Evolutionary conservation across 2,797 vertebrate genomes (phyloP).

Genomic region (Loris lydekkerianus): DNA sequence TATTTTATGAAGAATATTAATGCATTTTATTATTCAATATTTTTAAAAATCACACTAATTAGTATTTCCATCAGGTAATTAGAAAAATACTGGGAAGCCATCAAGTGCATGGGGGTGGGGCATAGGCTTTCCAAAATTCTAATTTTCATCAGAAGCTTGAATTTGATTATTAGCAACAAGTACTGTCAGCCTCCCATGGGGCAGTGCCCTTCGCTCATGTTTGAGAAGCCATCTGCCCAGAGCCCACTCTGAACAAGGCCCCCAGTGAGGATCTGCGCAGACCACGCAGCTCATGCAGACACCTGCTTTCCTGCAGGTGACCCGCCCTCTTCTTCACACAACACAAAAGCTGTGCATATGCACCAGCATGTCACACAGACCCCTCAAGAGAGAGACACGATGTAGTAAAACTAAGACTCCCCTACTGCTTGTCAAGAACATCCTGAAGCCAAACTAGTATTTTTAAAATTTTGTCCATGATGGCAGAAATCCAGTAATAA

Average conservation of each 20-base stretch:
- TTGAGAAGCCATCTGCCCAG: neutral
- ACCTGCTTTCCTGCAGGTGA: accelerated
- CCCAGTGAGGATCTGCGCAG: too few species aligned
- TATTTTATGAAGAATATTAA: neutral
- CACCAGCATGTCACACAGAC: neutral
- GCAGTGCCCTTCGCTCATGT: accelerated
- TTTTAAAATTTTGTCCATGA: neutral
- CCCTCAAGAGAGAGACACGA: neutral
- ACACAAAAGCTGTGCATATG: too few species aligned
- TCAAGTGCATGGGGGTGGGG: too few species aligned
- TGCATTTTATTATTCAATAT: too few species aligned
- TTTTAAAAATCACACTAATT: accelerated
- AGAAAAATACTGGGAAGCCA: accelerated
- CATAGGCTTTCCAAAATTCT: accelerated
- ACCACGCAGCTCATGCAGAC: too few species aligned
- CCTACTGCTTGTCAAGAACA: neutral
- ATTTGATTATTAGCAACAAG: neutral
- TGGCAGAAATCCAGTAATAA: too few species aligned
- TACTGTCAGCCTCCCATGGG: accelerated
- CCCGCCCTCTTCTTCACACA: accelerated
- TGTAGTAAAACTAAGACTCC: neutral
- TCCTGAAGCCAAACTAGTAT: neutral
- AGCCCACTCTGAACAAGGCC: accelerated
- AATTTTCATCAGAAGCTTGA: neutral
- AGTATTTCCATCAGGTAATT: neutral